Evolutionary conservation across 2,888 invertebrate species (phyloP).

Genomic region (Criorhina ranunculi): DNA sequence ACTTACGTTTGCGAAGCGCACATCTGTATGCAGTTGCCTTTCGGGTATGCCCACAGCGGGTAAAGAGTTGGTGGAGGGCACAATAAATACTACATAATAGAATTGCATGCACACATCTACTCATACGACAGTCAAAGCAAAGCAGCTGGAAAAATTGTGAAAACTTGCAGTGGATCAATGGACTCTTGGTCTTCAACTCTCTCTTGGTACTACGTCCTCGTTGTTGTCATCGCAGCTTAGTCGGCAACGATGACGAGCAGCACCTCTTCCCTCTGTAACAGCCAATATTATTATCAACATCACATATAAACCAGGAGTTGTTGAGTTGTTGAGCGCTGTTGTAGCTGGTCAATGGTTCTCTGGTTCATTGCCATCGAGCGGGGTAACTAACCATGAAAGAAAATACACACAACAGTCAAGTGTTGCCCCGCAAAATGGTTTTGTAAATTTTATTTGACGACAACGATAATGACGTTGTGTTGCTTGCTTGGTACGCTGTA

Average conservation of each 20-base stretch:
- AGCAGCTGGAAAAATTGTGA: constrained; percentile 71
- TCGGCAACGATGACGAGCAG: constrained; percentile 32
- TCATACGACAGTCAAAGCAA: constrained; percentile 48
- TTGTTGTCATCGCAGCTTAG: no score
- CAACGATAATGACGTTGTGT: constrained; percentile 50
- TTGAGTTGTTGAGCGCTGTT: constrained; percentile 58
- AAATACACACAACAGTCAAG: constrained; percentile 76
- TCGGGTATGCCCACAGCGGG: constrained; percentile 2
- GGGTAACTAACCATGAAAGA: constrained; percentile 83
- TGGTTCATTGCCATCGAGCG: constrained; percentile 85
- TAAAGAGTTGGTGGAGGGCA: not conserved
- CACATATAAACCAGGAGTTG: constrained; percentile 57
- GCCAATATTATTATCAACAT: constrained; percentile 13
- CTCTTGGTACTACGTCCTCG: constrained; percentile 36
- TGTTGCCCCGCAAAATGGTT: constrained; percentile 56
- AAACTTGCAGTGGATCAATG: constrained; percentile 74
- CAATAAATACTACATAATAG: constrained; percentile 46
- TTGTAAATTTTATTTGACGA: constrained; percentile 63
- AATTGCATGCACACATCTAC: constrained; percentile 14
- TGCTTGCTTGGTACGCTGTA: constrained; percentile 52
- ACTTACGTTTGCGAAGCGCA: constrained; percentile 54
- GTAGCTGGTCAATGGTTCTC: constrained; percentile 84
- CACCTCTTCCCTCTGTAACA: not conserved
- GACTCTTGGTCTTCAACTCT: constrained; percentile 74
- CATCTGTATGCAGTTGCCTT: constrained; percentile 55